Evolutionary conservation across 2,888 invertebrate species (phyloP), one percentile per base, ranked within the genome.

Genomic region (Agonum fuliginosum): DNA sequence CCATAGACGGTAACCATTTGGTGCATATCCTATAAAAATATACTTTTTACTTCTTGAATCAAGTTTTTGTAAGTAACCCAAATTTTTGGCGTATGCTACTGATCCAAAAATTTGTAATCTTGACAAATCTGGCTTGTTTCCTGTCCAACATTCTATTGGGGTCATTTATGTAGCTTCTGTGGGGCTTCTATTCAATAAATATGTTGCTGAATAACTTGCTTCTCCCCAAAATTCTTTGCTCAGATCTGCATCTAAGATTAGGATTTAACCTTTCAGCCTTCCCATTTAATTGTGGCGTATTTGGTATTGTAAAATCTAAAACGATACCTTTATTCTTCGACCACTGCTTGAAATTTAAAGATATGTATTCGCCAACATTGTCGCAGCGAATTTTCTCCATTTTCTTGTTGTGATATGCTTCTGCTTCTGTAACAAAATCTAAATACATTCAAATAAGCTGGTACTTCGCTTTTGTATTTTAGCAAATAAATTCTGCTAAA

Each of bases 401-500:
- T 62, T 78, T 78, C 10, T 37, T 2, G 19, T 78, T 73, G 12
- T 43, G 22, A 10, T 20, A 17, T n/a, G 65, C 37, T 65, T 73
- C 73, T n/a, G 30, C 34, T 48, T 78, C 65, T 27, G 37, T n/a
- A 17, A 78, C 17, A n/a, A n/a, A n/a, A n/a, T n/a, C n/a, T n/a
- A n/a, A n/a, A 19, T 37, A 71, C 67, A 48, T 51, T 58, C 20
- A 19, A 1, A 77, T 17, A n/a, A 20, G 17, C 6, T 72, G 17
- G 5, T 27, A 22, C 30, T 51, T 22, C 51, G 17, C 4, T 34
- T 69, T 41, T n/a, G 46, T 65, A 14, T 78, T 75, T 34, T 6
- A 80, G n/a, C 37, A 83, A 75, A 79, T 84, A 84, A 30, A 80
- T 80, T 67, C 83, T 82, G 79, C 81, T 80, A 76, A 83, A 84